Conservation (phyloP, 2,888 invertebrate genomes). For the Tenthredo livida region DNA sequence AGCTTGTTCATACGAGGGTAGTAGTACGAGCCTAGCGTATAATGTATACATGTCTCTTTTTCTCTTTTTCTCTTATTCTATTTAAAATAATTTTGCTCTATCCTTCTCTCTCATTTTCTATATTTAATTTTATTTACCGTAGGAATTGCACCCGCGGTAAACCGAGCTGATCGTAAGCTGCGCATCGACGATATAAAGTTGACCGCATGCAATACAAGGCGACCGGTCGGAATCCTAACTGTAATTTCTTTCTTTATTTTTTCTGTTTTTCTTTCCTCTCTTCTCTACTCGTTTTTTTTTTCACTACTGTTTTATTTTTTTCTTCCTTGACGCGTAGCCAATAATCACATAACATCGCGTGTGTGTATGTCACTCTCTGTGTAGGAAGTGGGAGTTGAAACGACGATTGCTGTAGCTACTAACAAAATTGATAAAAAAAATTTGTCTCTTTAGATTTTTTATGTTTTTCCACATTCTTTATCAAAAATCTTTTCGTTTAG, state of each 20-base stretch:
- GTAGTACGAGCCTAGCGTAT: too few relatives aligned
- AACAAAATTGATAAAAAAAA: too few relatives aligned
- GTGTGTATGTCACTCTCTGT: neutral
- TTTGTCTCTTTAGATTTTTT: too few relatives aligned
- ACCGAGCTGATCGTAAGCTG: neutral
- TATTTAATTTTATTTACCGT: slow-evolving; percentile 15
- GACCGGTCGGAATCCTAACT: slow-evolving; percentile 21
- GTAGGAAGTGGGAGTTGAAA: neutral
- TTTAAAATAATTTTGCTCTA: neutral
- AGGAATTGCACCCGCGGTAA: slow-evolving; percentile 12
- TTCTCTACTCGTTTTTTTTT: neutral
- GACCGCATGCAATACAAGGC: neutral
- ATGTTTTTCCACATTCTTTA: too few relatives aligned
- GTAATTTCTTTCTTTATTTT: neutral
- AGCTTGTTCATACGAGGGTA: too few relatives aligned
- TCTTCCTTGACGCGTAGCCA: neutral
- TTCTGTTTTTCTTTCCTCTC: neutral
- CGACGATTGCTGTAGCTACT: neutral
- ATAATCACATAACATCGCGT: neutral
- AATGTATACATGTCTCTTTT: neutral
- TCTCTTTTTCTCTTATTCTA: neutral
- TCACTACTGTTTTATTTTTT: too few relatives aligned
- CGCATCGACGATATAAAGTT: neutral
- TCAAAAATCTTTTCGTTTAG: too few relatives aligned
- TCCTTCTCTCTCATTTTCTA: neutral